Evolutionary conservation across 2,888 invertebrate species (phyloP).

Genomic region (Steromphala cineraria): DNA sequence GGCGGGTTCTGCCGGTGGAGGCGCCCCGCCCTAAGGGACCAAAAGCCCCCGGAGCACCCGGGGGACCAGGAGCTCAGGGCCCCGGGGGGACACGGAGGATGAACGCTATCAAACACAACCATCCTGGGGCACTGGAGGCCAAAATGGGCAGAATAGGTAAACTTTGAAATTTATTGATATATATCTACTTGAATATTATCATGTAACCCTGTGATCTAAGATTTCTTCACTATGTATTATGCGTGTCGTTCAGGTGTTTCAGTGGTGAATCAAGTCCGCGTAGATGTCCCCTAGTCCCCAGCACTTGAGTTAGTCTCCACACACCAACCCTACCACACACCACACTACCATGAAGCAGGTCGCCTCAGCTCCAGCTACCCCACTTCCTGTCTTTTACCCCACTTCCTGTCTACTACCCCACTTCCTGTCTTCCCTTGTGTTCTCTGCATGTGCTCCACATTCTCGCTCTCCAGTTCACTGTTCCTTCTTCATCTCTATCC

Average conservation of each 20-base stretch:
- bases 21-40: constrained; percentile 68
- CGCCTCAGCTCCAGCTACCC: neutral
- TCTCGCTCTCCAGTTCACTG: neutral
- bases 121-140: constrained; percentile 79
- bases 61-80: constrained; percentile 76
- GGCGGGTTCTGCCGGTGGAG: constrained; percentile 91
- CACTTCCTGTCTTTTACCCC: neutral
- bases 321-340: neutral
- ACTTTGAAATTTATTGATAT: constrained; percentile 26
- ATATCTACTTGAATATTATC: neutral
- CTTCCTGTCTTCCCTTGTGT: neutral
- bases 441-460: neutral
- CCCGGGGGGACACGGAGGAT: constrained; percentile 83
- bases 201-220: neutral
- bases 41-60: constrained; percentile 70
- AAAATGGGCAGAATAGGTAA: constrained; percentile 71
- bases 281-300: neutral
- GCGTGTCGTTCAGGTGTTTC: constrained; percentile 2
- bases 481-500: too few relatives aligned
- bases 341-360: neutral
- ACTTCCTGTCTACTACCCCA: neutral
- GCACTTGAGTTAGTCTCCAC: neutral
- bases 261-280: constrained; percentile 16
- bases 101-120: constrained; percentile 90
- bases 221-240: neutral